Conservation (phyloP, 2,113 vertebrate genomes). For the Gallinago paraguaiae region DNA sequence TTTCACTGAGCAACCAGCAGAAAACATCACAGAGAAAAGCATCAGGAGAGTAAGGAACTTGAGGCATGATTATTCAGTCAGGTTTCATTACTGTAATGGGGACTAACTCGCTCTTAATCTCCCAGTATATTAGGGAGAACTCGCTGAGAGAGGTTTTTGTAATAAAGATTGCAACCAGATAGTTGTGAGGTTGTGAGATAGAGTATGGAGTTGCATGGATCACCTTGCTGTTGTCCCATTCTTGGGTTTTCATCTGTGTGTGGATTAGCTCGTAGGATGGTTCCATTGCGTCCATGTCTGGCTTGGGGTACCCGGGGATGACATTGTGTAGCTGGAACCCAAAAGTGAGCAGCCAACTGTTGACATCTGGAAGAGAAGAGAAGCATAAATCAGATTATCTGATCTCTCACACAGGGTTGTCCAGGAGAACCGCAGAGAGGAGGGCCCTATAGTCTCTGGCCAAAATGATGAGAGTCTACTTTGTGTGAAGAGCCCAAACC, state of each 20-base stretch:
- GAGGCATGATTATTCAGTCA: neutral
- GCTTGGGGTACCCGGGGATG: constrained; percentile 94
- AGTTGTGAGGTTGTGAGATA: neutral
- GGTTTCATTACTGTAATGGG: neutral
- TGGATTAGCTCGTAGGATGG: constrained; percentile 92
- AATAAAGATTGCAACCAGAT: neutral
- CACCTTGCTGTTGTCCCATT: constrained; percentile 99
- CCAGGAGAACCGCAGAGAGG: neutral
- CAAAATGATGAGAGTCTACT: neutral
- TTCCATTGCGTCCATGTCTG: constrained; percentile 88
- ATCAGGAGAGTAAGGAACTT: neutral
- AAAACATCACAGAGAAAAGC: neutral
- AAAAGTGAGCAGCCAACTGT: constrained; percentile 98
- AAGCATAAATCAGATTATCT: constrained; percentile 26
- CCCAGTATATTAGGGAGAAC: constrained; percentile 22
- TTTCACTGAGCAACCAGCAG: neutral
- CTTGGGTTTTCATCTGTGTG: constrained; percentile 96
- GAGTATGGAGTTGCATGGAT: neutral
- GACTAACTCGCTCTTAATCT: neutral
- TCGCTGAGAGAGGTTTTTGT: neutral
- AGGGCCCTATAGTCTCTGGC: neutral
- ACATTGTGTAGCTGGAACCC: constrained; percentile 98
- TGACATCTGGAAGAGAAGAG: constrained; percentile 86
- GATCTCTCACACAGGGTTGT: neutral
- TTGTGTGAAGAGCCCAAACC: neutral